These are phyloP conservation scores for Drosophila stalkeri DNA, from an alignment of 2,888 invertebrate species.

Conservation along the genomic window DNA sequence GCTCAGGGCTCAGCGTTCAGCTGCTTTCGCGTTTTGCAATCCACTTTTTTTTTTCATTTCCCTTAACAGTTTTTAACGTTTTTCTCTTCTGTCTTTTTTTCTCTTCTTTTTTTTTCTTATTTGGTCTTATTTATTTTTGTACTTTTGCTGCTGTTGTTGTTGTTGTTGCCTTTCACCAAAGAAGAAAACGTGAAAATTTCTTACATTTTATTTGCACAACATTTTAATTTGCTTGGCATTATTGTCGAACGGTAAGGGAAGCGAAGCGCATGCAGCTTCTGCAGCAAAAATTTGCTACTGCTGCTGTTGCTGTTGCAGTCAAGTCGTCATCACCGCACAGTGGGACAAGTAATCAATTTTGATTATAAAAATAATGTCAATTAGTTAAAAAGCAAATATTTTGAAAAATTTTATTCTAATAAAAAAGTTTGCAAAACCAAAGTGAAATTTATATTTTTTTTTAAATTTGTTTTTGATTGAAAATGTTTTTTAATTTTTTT, in stretches of 20 bases:
- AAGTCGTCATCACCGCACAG: conserved; percentile 25
- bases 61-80: conserved; percentile 35
- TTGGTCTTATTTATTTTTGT: conserved; percentile 2
- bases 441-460: no score
- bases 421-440: background rate
- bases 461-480: no score
- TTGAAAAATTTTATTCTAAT: background rate
- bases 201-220: conserved; percentile 65
- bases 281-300: conserved; percentile 18
- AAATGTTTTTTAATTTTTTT: no score
- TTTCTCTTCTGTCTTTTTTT: background rate
- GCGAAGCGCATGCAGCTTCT: conserved; percentile 12
- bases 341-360: background rate
- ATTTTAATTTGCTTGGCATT: conserved; percentile 62
- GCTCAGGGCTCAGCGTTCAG: conserved; percentile 23
- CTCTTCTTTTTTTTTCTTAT: background rate
- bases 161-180: conserved; percentile 33
- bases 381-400: background rate
- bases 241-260: conserved; percentile 19
- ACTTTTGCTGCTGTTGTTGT: background rate
- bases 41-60: conserved; percentile 32
- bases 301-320: conserved; percentile 23
- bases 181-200: conserved; percentile 49
- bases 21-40: conserved; percentile 24
- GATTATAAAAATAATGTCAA: no score